Percentiles rank a stretch among this genome's conserved stretches.
Conservation (phyloP, 2,888 invertebrate species). For the Cinara cedri region DNA sequence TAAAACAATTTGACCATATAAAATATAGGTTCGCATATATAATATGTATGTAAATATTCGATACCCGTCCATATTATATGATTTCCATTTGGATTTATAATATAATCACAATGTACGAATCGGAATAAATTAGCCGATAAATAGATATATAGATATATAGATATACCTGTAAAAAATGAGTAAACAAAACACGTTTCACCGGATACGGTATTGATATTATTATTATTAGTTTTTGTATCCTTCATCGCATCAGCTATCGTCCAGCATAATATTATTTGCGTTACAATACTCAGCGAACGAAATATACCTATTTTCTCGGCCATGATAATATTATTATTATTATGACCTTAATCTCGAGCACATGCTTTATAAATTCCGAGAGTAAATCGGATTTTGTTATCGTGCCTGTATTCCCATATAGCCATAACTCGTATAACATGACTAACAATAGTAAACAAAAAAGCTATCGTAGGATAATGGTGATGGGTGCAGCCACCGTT, state of each 20-base stretch:
- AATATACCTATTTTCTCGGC: background rate
- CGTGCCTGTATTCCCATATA: too few relatives aligned
- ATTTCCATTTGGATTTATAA: background rate
- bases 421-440: too few relatives aligned
- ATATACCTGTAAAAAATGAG: background rate
- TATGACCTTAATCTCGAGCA: constrained; percentile 45
- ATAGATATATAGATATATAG: background rate
- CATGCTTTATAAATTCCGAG: background rate
- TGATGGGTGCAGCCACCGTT: too few relatives aligned
- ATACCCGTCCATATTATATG: background rate
- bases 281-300: constrained; percentile 1
- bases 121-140: constrained; percentile 38
- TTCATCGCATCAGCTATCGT: too few relatives aligned
- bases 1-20: too few relatives aligned
- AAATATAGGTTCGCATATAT: too few relatives aligned
- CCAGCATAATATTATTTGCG: too few relatives aligned
- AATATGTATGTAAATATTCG: background rate
- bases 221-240: background rate
- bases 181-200: constrained; percentile 42
- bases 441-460: too few relatives aligned
- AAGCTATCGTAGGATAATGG: too few relatives aligned
- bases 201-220: background rate
- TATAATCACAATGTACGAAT: constrained; percentile 31
- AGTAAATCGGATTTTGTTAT: constrained; percentile 14
- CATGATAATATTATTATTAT: too few relatives aligned